phyloP scores from a whole-genome alignment of 2,888 invertebrate genomes.

The Tachystola acroxantha region DNA sequence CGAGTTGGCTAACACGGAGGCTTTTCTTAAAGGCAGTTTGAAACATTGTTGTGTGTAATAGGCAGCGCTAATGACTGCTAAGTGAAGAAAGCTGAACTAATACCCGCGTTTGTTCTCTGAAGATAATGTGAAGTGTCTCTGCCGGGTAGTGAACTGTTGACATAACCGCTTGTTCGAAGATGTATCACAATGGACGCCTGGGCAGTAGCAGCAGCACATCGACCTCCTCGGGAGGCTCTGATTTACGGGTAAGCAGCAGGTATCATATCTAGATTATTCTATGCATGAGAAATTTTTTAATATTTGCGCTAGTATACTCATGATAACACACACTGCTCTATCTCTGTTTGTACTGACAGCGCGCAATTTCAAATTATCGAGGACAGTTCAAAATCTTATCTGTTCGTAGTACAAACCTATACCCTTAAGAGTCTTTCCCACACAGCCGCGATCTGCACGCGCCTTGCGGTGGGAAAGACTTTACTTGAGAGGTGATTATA shows the following conservation, averaged over 20 bases:
- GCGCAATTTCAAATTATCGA: too few species aligned
- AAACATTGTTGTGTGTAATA: constrained; percentile 33
- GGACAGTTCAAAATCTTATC: too few species aligned
- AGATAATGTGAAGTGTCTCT: constrained; percentile 9
- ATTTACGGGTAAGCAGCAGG: constrained; percentile 65
- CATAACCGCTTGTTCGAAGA: constrained; percentile 17
- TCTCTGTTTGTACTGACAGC: too few species aligned
- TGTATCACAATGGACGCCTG: constrained; percentile 49
- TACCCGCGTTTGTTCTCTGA: neutral
- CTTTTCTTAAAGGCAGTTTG: constrained; percentile 17
- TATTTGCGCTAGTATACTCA: too few species aligned
- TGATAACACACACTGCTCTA: too few species aligned
- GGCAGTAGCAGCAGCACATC: constrained; percentile 52
- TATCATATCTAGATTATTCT: too few species aligned
- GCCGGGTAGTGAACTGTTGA: constrained; percentile 7
- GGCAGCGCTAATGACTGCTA: constrained; percentile 31
- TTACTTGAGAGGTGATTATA: too few species aligned
- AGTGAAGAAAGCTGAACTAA: constrained; percentile 29
- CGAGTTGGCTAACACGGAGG: constrained; percentile 7
- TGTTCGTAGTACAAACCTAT: too few species aligned
- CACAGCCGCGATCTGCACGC: too few species aligned
- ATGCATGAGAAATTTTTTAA: neutral
- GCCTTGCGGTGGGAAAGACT: too few species aligned
- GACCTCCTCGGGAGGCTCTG: constrained; percentile 62
- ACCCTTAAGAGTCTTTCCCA: too few species aligned